Base-by-base conservation (phyloP, 2,797 vertebrate genomes). In the Sparidentex hasta region DNA sequence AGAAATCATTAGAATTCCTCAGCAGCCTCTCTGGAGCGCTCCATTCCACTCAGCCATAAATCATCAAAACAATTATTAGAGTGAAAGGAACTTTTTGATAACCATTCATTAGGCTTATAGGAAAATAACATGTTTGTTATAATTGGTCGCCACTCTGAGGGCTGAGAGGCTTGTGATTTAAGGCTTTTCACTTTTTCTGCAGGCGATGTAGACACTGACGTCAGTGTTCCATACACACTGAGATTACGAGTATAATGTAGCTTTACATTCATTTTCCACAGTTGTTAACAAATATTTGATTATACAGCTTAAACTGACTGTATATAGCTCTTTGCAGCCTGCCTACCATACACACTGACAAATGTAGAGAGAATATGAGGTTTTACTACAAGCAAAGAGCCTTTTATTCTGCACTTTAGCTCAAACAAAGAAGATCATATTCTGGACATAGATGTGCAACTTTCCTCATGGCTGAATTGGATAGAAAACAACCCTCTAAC, bases 111-210 rank as follows among this genome's bases (percentile, higher is more conserved):
- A 87, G 56, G 78, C 65, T 76, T 71, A 86, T 90, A 90, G 77
- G 88, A 90, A 90, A 88, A 88, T 82, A 83, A 78, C 71, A 80
- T 87, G 83, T 87, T 93, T 89, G 70, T 93, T 88, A 84, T 88
- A 84, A 83, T 82, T 86, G 83, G 76, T 82, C 70, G 69, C 56
- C 46, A 73, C 67, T 66, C 52, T 66, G 65, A 81, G 77, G 54
- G 43, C 75, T 23, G 41, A 52, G 48, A 59, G 61, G 20, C n/a
- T 23, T 65, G 72, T 83, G 74, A 74, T 84, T 83, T 85, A 83
- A 59, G 70, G 38, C 59, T 57, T 38, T 5, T 16, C 63, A 76
- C 41, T 68, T 54, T 76, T 51, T 71, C 46, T 56, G 52, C 11
- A 52, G 68, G 65, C 51, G n/a, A 16, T 48, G 59, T 63, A 67